Base-by-base conservation (phyloP, 2,888 invertebrate species). In the Drymonia ruficornis region DNA sequence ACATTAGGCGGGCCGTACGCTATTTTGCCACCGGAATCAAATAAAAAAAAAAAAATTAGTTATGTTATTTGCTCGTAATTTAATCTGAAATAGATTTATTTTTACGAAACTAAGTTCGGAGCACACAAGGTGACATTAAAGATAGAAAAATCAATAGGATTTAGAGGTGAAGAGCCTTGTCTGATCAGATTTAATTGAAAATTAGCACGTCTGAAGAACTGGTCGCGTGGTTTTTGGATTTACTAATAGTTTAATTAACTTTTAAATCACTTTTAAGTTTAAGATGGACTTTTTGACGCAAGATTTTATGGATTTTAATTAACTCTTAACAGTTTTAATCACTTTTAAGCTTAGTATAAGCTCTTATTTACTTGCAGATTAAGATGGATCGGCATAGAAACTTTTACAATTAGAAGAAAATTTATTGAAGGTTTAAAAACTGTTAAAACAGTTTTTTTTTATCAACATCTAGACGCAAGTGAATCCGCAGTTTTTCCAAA, bases 51-150 rank as follows among this genome's bases (percentile, higher is more conserved):
- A 23, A 1, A 23, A 23, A 2, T 23, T 23, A n/a, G n/a, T n/a
- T n/a, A n/a, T n/a, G n/a, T n/a, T n/a, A n/a, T n/a, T n/a, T n/a
- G n/a, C n/a, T n/a, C n/a, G 8, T 28, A 8, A 28, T 7, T 28
- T 1, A 8, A 3, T 31, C 31, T 11, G 11, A 31, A 11, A 12
- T 31, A 8, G 31, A 1, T 31, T 1, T 12, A 11, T 31, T 12
- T 9, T 18, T 11, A 16, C n/a, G 3, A 15, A 40, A 16, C 40
- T 18, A 18, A 19, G 18, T 42, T 16, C 8, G 19, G 16, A 51
- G 43, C n/a, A 23, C 42, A 7, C 12, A 48, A 59, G 63, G 54
- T 63, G 59, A 62, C 56, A 49, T 59, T 54, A 44, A 18, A 43
- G 29, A 40, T 8, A 46, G 19, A 53, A 47, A 40, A 34, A 43